Base-by-base conservation (phyloP, 2,797 vertebrate genomes). In the Dipus sagitta region DNA sequence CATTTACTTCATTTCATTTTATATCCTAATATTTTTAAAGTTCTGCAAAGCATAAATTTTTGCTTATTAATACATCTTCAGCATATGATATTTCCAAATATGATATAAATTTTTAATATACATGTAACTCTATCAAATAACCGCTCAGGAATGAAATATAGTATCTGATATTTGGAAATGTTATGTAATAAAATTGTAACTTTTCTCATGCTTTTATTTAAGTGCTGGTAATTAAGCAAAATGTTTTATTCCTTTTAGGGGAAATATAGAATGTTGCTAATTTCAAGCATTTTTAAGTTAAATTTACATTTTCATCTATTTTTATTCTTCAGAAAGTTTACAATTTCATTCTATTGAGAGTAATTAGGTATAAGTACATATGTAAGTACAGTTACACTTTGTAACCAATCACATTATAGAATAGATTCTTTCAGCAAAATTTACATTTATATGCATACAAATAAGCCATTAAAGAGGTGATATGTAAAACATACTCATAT, bases 111-210 rank as follows among this genome's bases (percentile, higher is more conserved):
- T 83, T 86, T 93, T 28, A 80, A 70, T 38, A 60, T 34, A 15
- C 2, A 58, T 68, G 20, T n/a, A 75, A 67, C 91, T 68, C 78
- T 58, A 93, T 26, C 83, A 89, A 87, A 71, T 81, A 67, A 11
- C 0, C 23, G 47, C 54, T 77, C 54, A 78, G 65, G 65, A 81
- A 3, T 71, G 26, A 86, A 87, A 88, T 9, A 67, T 0, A 20
- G 2, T 54, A 28, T 21, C 10, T 1, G 14, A 15, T 90, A 92
- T 88, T 86, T 88, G 20, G 88, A 86, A 86, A 65, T 67, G 60
- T 2, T 52, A 30, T 68, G 2, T 26, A 77, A 86, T 9, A 65
- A 71, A 68, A 18, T 3, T 20, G 0, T 83, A 74, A 47, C 92
- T 68, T 76, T 2, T 90, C 9, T 72, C 21, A 67, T 32, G n/a